These are phyloP conservation scores for Portunus trituberculatus DNA, from an alignment of 1,140 invertebrate genomes.

Conservation along the genomic window DNA sequence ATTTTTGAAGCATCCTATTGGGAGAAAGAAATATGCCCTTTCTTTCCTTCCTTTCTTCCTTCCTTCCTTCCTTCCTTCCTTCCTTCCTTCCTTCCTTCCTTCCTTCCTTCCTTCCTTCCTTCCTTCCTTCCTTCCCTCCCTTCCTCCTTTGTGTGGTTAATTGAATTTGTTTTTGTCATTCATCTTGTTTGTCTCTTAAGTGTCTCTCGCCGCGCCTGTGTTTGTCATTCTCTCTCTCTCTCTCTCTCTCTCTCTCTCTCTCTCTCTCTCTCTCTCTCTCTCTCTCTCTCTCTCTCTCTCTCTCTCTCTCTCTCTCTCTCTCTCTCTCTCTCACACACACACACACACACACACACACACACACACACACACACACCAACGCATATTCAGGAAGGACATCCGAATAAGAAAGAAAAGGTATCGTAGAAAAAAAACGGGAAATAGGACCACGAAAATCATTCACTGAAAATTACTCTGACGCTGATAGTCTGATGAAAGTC, in stretches of 20 bases:
- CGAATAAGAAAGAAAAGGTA: neutral
- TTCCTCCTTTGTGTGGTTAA: neutral
- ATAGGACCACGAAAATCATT: neutral
- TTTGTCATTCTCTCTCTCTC: too few relatives aligned
- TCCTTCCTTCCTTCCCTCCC: constrained; percentile 26
- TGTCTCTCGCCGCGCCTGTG: too few relatives aligned
- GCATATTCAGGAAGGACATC: neutral
- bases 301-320: too few relatives aligned
- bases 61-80: constrained; percentile 2
- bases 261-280: too few relatives aligned
- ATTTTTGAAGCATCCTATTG: neutral
- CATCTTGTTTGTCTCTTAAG: too few relatives aligned
- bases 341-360: constrained; percentile 9
- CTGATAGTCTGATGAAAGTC: neutral
- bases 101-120: constrained; percentile 40
- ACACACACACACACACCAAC: neutral
- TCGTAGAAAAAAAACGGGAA: neutral
- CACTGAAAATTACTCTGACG: neutral
- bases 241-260: too few relatives aligned
- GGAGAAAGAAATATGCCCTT: neutral
- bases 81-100: constrained; percentile 3
- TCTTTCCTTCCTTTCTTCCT: constrained; percentile 26
- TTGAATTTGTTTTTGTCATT: too few relatives aligned
- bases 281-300: too few relatives aligned
- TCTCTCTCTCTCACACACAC: too few relatives aligned